phyloP scores from a whole-genome alignment of 2,888 invertebrate genomes.

The Andricus curvator region DNA sequence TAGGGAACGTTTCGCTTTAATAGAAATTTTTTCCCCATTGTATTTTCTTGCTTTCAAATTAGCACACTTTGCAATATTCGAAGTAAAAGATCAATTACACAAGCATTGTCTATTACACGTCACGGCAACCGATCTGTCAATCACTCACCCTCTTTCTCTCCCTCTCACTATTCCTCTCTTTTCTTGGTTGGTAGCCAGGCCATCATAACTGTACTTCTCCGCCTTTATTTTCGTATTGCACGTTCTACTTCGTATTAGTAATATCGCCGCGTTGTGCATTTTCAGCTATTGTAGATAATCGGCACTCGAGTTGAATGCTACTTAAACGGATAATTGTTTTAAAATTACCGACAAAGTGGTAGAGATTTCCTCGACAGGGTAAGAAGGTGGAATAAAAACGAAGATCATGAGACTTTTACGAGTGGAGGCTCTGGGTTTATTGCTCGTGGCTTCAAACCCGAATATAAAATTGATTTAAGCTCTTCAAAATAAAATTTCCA shows the following conservation, averaged over 20 bases:
- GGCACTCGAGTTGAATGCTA: conserved; percentile 3
- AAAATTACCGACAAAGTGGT: not conserved
- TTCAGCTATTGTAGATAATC: conserved; percentile 12
- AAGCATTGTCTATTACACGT: not conserved
- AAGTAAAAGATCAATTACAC: not conserved
- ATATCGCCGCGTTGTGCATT: not conserved
- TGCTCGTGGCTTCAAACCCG: not conserved
- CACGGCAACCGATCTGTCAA: not conserved
- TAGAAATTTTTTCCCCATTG: not conserved
- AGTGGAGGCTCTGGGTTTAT: conserved; percentile 7
- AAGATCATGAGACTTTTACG: not conserved
- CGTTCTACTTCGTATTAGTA: not conserved
- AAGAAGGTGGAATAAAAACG: conserved; percentile 21
- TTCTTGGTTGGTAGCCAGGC: not conserved
- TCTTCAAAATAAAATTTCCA: not conserved
- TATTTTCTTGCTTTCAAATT: not conserved
- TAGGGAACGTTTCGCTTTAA: not conserved
- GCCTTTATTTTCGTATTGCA: not conserved
- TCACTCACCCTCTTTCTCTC: not conserved
- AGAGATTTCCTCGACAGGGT: not conserved
- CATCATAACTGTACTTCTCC: not conserved
- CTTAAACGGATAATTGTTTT: conserved; percentile 32
- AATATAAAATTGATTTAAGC: not conserved
- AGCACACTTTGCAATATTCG: not conserved
- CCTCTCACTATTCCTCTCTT: not conserved